Percentiles rank a stretch among this genome's conserved stretches.
Evolutionary conservation across 2,888 invertebrate genomes (phyloP).

Genomic region (Onthophagus sagittarius): DNA sequence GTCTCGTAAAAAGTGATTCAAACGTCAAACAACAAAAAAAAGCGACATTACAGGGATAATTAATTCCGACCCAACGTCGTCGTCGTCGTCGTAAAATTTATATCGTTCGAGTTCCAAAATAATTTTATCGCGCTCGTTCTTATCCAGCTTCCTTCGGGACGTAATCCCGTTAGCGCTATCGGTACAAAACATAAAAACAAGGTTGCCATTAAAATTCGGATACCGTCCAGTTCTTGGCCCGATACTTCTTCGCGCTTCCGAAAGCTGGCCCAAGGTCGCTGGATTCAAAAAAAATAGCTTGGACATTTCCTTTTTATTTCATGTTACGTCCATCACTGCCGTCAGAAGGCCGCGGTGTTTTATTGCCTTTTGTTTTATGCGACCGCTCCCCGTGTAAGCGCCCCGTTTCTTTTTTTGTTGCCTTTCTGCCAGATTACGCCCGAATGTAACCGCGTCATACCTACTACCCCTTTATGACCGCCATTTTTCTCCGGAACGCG

Average conservation of each 20-base stretch:
- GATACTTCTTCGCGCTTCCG: background rate
- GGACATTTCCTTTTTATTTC: slow-evolving; percentile 21
- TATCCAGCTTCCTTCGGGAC: background rate
- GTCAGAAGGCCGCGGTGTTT: slow-evolving; percentile 18
- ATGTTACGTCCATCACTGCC: background rate
- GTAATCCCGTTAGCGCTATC: slow-evolving; percentile 4
- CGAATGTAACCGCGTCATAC: slow-evolving; percentile 4
- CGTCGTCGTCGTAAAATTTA: background rate
- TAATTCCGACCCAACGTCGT: background rate
- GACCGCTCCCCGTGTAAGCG: background rate
- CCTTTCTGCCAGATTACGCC: slow-evolving; percentile 11
- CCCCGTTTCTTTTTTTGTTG: background rate
- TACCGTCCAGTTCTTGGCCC: slow-evolving; percentile 20
- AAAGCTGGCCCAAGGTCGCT: slow-evolving; percentile 9
- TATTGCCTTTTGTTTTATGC: slow-evolving; percentile 19
- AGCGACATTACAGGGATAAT: background rate
- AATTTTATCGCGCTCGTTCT: slow-evolving; percentile 8
- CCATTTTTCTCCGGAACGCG: background rate
- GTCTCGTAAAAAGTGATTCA: background rate
- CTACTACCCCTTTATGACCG: background rate
- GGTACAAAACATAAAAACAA: slow-evolving; percentile 18
- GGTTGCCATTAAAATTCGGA: slow-evolving; percentile 23
- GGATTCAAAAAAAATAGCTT: slow-evolving; percentile 16
- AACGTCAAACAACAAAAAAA: background rate
- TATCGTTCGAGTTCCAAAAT: background rate